Percentiles rank a stretch among this genome's conserved stretches.
phyloP scores from a whole-genome alignment of 23 tunicate species.

The Oikopleura albicans region DNA sequence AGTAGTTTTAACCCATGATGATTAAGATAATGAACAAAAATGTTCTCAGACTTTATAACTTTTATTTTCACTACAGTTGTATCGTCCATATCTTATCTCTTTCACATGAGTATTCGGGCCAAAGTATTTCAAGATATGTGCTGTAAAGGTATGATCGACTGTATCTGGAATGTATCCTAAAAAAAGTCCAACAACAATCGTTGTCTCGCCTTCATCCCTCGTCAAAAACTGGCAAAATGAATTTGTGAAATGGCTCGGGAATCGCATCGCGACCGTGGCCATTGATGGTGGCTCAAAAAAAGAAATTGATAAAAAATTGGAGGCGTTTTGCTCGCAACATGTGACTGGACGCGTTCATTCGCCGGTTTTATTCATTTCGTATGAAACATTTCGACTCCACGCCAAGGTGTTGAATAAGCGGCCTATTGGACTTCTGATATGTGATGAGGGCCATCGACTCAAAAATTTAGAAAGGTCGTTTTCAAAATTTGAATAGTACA shows the following conservation, averaged over 20 bases:
- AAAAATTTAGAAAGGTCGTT: conserved; percentile 8
- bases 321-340: background rate
- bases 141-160: too few relatives aligned
- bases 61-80: too few relatives aligned
- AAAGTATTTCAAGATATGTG: too few relatives aligned
- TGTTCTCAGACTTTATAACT: too few relatives aligned
- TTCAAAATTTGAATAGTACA: too few relatives aligned
- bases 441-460: conserved; percentile 84
- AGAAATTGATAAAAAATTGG: conserved; percentile 47
- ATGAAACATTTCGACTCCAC: conserved; percentile 82
- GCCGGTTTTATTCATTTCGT: conserved; percentile 65
- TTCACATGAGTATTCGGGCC: too few relatives aligned
- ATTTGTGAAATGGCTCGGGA: conserved; percentile 61
- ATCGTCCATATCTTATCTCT: too few relatives aligned
- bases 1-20: too few relatives aligned
- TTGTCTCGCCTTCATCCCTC: conserved; percentile 21
- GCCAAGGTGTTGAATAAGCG: conserved; percentile 56
- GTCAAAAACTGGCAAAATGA: conserved; percentile 94
- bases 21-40: too few relatives aligned
- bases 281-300: conserved; percentile 75
- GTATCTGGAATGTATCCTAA: too few relatives aligned
- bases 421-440: conserved; percentile 61
- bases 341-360: conserved; percentile 28
- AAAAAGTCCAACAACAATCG: background rate
- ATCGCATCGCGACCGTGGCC: conserved; percentile 39